Evolutionary conservation across 2,888 invertebrate species (phyloP), one percentile per base, ranked within the genome.

Genomic region (Aphodius sticticus): DNA sequence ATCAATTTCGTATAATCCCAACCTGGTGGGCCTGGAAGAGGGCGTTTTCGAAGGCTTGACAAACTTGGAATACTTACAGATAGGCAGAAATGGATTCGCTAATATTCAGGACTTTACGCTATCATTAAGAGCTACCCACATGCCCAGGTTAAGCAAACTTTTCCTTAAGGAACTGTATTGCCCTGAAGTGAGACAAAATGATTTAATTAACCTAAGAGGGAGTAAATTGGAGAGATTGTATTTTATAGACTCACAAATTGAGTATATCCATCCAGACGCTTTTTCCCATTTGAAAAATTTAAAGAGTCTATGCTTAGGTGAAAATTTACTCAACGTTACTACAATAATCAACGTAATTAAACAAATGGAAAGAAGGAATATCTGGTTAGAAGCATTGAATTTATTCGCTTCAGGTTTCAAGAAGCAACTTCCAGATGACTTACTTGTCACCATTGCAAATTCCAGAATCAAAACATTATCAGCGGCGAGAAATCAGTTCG

Each of bases 111-210:
- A 90, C 14, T 83, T 92, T 26, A 89, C 91, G 0, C 85, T 87
- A 71, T 89, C 91, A 1, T 88, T 92, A 71, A 88, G 87, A 69
- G 87, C 89, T 0, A 87, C 82, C 7, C 87, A 89, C 76, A 84
- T 93, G 69, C 92, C 92, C 0, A 88, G 88, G 0, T 83, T 93
- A 6, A 85, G 83, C 80, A 89, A 88, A 77, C 85, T 93, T 26
- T 90, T 91, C 82, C 85, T 93, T 79, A 91, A 91, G 69, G 91
- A 92, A 85, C 93, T 93, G 84, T 86, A 87, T 3, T 91, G 93
- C 71, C 88, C 89, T 79, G 83, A 83, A 5, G 90, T 93, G 9
- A 83, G 87, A 0, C 87, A 89, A 80, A 81, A 88, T 16, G 90
- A 91, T 71, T 92, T 93, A 81, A 76, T 81, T 12, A 85, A 89